These are phyloP conservation scores for Paedocypris sp. DNA, from an alignment of 2,113 vertebrate species.

Conservation along the genomic window DNA sequence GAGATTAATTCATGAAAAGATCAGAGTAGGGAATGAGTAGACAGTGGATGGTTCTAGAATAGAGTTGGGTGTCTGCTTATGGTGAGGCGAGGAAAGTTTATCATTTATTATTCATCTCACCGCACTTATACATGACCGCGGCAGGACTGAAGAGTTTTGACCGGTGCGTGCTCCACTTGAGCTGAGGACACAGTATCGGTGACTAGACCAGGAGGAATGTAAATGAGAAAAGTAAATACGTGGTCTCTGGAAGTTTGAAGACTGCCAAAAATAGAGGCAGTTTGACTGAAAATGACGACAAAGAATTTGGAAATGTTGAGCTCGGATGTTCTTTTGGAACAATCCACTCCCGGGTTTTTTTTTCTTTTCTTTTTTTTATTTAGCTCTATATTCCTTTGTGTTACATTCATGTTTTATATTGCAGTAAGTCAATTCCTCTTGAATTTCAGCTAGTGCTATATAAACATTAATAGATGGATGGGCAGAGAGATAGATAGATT, in stretches of 20 bases:
- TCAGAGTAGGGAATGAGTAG: neutral
- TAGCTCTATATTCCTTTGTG: too few relatives aligned
- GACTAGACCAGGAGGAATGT: neutral
- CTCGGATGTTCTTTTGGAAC: neutral
- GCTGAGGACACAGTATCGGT: neutral
- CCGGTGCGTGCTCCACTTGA: neutral
- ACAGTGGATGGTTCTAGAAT: neutral
- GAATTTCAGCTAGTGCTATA: too few relatives aligned
- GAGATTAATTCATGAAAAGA: constrained; percentile 14
- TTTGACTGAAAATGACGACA: neutral
- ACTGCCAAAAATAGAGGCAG: neutral
- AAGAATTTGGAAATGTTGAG: neutral
- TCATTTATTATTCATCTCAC: constrained; percentile 29
- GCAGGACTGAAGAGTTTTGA: neutral
- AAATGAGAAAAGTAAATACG: constrained; percentile 20
- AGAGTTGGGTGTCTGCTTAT: constrained; percentile 8
- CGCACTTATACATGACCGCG: neutral
- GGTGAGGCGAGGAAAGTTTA: constrained; percentile 17
- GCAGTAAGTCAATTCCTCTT: too few relatives aligned
- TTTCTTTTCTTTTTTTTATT: too few relatives aligned
- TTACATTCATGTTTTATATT: too few relatives aligned
- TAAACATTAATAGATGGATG: too few relatives aligned
- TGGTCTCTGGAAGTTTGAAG: constrained; percentile 1
- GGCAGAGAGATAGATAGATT: too few relatives aligned
- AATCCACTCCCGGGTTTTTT: too few relatives aligned